Base-by-base conservation (phyloP, 1,140 invertebrate species). In the Bombus confusus region DNA sequence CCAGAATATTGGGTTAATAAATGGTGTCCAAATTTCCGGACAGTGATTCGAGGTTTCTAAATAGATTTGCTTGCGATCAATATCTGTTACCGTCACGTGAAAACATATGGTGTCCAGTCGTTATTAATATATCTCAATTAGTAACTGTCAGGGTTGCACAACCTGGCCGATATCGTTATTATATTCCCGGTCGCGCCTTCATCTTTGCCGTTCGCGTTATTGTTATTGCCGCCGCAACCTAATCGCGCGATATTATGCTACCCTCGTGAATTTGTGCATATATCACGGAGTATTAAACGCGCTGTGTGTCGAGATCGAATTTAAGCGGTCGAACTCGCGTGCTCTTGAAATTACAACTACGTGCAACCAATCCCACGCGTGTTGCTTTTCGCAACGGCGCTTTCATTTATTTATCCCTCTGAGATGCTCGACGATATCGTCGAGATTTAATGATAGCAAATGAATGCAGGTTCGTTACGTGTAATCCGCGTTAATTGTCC, bases 41-140 rank as follows among this genome's bases (percentile, higher is more conserved):
- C 10, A 34, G 31, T 34, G 59, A 68, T 68, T 47, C 64, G 68
- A 43, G 52, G 25, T 81, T 72, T 18, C n/a, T 72, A 57, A 81
- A 31, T 52, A 72, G 79, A 72, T 71, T 57, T 52, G 47, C 34
- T 13, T n/a, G 77, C 43, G 37, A 80, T 80, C 66, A 69, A 80
- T 80, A 80, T 69, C 43, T 37, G 64, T 62, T 47, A 37, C 47
- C 68, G 43, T n/a, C 28, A 13, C 37, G 68, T 10, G 52, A 72
- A 41, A 62, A 52, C 52, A 57, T 25, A 31, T 37, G 37, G 22
- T 37, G 68, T 64, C 28, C n/a, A 37, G 39, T 64, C 34, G 34
- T 52, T 66, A 41, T 83, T 83, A 83, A 83, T 79, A 37, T 39
- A 71, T 71, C 13, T 69, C 47, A 72, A 84, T 80, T 72, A 84